These are phyloP conservation scores for Xestobium rufovillosum DNA, from an alignment of 2,888 invertebrate species.

Conservation along the genomic window DNA sequence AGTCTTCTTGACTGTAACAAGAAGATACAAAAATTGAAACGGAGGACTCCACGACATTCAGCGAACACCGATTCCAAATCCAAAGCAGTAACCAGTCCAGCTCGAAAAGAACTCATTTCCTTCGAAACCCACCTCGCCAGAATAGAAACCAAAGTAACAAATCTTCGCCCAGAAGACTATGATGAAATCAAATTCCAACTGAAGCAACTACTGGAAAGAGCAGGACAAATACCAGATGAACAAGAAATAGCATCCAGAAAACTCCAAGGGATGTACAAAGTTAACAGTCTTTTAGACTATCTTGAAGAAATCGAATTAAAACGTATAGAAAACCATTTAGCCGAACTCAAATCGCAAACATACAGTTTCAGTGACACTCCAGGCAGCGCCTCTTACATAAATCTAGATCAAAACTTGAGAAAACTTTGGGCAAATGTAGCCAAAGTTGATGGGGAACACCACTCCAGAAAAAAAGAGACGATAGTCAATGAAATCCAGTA, in stretches of 20 bases:
- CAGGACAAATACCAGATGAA: neutral
- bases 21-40: neutral
- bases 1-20: neutral
- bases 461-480: no score
- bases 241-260: neutral
- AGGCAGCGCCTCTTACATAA: neutral
- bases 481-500: no score
- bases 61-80: no score
- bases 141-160: no score
- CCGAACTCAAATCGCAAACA: neutral
- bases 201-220: neutral
- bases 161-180: neutral
- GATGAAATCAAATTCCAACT: neutral
- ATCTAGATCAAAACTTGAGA: conserved; percentile 1
- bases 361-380: neutral
- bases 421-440: neutral
- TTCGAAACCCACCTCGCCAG: neutral
- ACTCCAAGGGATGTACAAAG: neutral
- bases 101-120: neutral
- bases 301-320: neutral
- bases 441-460: no score
- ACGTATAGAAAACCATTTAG: neutral
- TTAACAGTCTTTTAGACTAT: neutral
- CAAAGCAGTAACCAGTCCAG: neutral
- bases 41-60: neutral